Conservation (phyloP, 2,888 invertebrate species). For the Heteromyza rotundicornis region DNA sequence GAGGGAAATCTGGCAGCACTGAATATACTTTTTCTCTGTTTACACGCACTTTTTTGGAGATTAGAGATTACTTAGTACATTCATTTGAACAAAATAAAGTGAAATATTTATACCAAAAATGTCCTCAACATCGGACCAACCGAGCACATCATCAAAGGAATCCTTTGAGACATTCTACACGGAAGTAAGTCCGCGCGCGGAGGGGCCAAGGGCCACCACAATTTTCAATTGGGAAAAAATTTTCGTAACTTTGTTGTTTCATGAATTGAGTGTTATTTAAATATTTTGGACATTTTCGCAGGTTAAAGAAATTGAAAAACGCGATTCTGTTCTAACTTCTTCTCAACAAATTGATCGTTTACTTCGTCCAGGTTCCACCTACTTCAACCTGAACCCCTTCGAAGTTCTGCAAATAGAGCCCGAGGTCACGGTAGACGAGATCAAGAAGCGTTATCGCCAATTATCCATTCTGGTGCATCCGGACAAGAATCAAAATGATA, state of each 20-base stretch:
- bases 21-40: too few species aligned
- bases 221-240: too few species aligned
- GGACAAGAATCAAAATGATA: constrained; percentile 97
- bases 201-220: constrained; percentile 8
- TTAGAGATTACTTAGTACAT: too few species aligned
- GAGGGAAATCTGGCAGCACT: too few species aligned
- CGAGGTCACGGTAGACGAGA: constrained; percentile 85
- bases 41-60: too few species aligned
- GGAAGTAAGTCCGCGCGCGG: constrained; percentile 69
- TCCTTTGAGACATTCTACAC: constrained; percentile 83
- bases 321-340: constrained; percentile 95
- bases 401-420: constrained; percentile 91
- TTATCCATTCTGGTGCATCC: constrained; percentile 98
- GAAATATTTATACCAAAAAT: constrained; percentile 29
- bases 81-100: too few species aligned
- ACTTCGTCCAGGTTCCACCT: constrained; percentile 94
- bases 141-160: constrained; percentile 66
- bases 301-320: constrained; percentile 98
- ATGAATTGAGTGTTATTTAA: neutral
- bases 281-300: constrained; percentile 60
- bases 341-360: constrained; percentile 97
- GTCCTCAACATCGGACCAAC: constrained; percentile 46
- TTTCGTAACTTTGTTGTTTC: too few species aligned
- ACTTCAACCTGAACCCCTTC: constrained; percentile 97
- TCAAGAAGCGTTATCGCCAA: constrained; percentile 95